These are phyloP conservation scores for Chloroceryle aenea DNA, from an alignment of 2,113 vertebrate species.

Conservation along the genomic window DNA sequence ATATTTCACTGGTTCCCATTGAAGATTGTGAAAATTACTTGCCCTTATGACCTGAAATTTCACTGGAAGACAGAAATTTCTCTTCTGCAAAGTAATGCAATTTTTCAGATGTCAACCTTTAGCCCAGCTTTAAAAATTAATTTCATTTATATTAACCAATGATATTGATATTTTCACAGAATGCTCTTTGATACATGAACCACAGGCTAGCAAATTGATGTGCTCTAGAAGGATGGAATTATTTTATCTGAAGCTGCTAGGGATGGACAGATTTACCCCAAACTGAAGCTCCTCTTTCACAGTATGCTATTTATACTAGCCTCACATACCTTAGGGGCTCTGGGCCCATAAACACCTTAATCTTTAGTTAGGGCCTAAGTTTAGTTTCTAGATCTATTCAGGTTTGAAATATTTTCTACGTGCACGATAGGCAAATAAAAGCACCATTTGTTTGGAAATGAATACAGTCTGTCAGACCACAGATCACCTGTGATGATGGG, in stretches of 20 bases:
- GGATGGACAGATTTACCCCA: slow-evolving; percentile 81
- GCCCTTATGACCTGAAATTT: slow-evolving; percentile 89
- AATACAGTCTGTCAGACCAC: background rate
- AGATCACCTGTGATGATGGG: background rate
- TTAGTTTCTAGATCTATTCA: slow-evolving; percentile 55
- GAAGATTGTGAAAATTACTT: slow-evolving; percentile 90
- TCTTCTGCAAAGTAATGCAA: slow-evolving; percentile 89
- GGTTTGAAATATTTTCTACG: slow-evolving; percentile 40
- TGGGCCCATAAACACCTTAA: slow-evolving; percentile 74
- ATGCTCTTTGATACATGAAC: slow-evolving; percentile 85
- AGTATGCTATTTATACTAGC: slow-evolving; percentile 78
- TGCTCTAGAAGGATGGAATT: slow-evolving; percentile 76
- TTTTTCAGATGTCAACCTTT: slow-evolving; percentile 92
- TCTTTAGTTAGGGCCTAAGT: slow-evolving; percentile 32
- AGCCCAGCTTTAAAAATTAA: slow-evolving; percentile 90
- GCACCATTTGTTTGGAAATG: background rate
- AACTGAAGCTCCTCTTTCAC: slow-evolving; percentile 76
- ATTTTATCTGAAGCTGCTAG: slow-evolving; percentile 80
- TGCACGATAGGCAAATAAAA: slow-evolving; percentile 20
- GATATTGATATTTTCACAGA: slow-evolving; percentile 89
- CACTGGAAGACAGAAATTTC: slow-evolving; percentile 88
- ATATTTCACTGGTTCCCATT: slow-evolving; percentile 89
- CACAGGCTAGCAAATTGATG: slow-evolving; percentile 80
- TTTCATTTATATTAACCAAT: slow-evolving; percentile 92
- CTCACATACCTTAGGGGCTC: slow-evolving; percentile 70